phyloP scores from a whole-genome alignment of 1,140 invertebrate genomes.

The Ptiloglossa arizonensis region DNA sequence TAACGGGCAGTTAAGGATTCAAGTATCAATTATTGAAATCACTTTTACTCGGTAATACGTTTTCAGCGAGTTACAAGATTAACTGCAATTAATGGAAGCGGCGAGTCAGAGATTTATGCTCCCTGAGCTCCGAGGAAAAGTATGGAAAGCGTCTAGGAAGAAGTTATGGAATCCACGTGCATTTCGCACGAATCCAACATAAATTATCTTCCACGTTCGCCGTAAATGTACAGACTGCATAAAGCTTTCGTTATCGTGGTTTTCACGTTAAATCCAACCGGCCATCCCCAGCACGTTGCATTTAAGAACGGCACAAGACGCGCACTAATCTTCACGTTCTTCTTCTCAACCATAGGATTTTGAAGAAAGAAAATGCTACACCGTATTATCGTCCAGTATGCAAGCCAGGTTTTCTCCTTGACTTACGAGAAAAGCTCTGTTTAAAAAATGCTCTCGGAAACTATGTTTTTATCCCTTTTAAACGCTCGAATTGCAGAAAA shows the following conservation, averaged over 20 bases:
- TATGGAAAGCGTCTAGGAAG: constrained; percentile 6
- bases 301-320: constrained; percentile 42
- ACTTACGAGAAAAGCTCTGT: background rate
- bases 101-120: background rate
- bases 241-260: constrained; percentile 43
- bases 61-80: background rate
- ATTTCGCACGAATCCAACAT: constrained; percentile 28
- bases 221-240: background rate
- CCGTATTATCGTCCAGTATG: constrained; percentile 29
- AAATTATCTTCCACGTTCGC: constrained; percentile 15
- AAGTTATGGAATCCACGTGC: constrained; percentile 31
- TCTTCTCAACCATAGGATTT: constrained; percentile 9
- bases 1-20: background rate
- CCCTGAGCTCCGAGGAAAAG: background rate
- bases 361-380: background rate
- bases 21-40: background rate
- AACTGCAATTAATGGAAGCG: constrained; percentile 15
- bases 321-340: constrained; percentile 45
- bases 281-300: constrained; percentile 31
- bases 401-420: background rate
- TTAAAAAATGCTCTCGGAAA: background rate
- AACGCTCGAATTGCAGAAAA: background rate
- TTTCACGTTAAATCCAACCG: constrained; percentile 21
- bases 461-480: background rate
- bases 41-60: no score